These are phyloP conservation scores for Pseudochirops cupreus DNA, from an alignment of 2,797 vertebrate species.

Conservation along the genomic window DNA sequence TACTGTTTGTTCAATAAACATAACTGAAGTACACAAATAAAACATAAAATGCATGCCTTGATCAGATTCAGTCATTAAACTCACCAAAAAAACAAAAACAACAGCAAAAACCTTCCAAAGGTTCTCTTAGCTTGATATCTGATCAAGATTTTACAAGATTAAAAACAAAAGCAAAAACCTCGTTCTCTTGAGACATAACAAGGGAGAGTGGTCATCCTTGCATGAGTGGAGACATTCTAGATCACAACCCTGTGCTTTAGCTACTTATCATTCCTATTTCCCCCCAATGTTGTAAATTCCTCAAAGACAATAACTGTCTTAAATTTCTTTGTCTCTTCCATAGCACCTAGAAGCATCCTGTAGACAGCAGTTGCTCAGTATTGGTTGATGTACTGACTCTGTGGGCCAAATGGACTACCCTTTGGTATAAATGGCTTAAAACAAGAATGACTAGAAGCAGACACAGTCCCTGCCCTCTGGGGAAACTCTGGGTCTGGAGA, in stretches of 20 bases:
- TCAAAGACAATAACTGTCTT: background rate
- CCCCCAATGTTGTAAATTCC: background rate
- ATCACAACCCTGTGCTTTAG: background rate
- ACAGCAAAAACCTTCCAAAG: background rate
- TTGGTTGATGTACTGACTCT: background rate
- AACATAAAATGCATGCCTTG: background rate
- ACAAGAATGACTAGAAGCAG: background rate
- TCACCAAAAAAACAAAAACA: background rate
- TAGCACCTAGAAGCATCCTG: background rate
- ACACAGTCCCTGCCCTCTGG: background rate
- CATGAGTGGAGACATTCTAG: background rate
- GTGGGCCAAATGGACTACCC: background rate
- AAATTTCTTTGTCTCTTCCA: background rate
- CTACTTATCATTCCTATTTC: background rate
- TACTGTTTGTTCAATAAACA: constrained; percentile 39
- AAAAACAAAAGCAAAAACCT: background rate
- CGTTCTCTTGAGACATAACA: background rate
- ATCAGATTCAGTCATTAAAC: background rate
- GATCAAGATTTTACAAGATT: background rate
- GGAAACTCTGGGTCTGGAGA: background rate
- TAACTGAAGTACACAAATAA: constrained; percentile 4
- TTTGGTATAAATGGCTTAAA: background rate
- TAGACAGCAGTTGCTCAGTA: background rate
- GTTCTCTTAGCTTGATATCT: background rate
- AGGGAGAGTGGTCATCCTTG: background rate